Evolutionary conservation across 2,113 vertebrate species (phyloP), one percentile per base, ranked within the genome.

Genomic region (Corythornis madagascariensis): DNA sequence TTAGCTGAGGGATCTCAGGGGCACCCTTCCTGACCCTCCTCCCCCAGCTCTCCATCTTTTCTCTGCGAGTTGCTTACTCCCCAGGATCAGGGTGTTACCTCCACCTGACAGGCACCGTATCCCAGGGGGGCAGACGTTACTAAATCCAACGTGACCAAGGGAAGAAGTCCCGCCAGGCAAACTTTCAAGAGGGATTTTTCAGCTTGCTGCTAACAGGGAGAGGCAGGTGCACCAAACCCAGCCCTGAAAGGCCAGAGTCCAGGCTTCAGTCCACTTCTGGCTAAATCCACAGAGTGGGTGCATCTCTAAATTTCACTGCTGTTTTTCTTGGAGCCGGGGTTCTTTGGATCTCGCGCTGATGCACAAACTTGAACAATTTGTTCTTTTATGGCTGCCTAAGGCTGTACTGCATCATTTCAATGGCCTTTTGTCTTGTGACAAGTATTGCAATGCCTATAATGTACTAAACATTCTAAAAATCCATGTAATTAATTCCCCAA

Each of bases 371-470:
- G 93, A 89, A 94, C 76, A 84, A 63, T 93, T 94, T 96, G 96
- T 96, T 93, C 95, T 96, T 88, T 95, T 92, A 87, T 94, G 78
- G 71, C 78, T 88, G 81, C 94, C 91, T 86, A 81, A 94, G 92
- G 92, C 94, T 91, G 81, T 84, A 69, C 86, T 88, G 95, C 95
- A 96, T 95, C 83, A 89, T 96, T 91, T 94, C 88, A 97, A 96
- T 90, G 95, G 94, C 83, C 87, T 94, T 94, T 95, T 96, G 81
- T 96, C 90, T 95, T 92, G 67, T 89, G 92, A 91, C 61, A 90
- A 96, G 74, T 85, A 85, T 83, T 92, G 94, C 92, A 93, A 88
- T 93, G 87, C 78, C 74, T 95, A 93, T 85, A 94, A 94, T 89
- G 74, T 66, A 74, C 78, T 76, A 90, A 92, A 95, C 81, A 96